Evolutionary conservation across 2,797 vertebrate species (phyloP), one percentile per base, ranked within the genome.

Genomic region (Miichthys miiuy): DNA sequence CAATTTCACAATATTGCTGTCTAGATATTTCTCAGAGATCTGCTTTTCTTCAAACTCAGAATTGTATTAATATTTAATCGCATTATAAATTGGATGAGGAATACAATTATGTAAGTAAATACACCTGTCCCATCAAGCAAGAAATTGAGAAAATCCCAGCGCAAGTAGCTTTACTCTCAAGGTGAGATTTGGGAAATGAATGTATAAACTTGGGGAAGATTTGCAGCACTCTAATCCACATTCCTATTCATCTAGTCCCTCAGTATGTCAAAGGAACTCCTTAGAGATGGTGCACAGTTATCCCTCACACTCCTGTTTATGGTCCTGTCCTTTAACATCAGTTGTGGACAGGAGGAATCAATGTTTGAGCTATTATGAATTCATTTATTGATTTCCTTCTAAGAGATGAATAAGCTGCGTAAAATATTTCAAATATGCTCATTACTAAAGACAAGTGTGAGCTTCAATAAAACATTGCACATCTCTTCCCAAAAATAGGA

Each of bases 81-180:
- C 87, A 94, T 94, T 94, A 93, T 90, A 91, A 95, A 93, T 92
- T 94, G 92, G 85, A 91, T 79, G 90, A 92, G 88, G 84, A 94
- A 94, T 93, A 94, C 94, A 94, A 95, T 95, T 94, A 94, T 90
- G 89, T 90, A 92, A 92, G 94, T 95, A 95, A 96, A 95, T 94
- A 96, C 88, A 95, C 92, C 93, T 94, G 94, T 95, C 88, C 88
- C 88, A 92, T 92, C 92, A 94, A 91, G 93, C 95, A 95, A 91
- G 92, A 95, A 94, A 95, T 95, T 92, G 91, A 93, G 87, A 93
- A 94, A 95, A 93, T 93, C 92, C 90, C 88, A 77, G 77, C 68
- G 92, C 82, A 92, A 92, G 87, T 90, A 79, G 90, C 83, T 93
- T 92, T 85, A 81, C 84, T 93, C 84, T 88, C 85, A 83, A 91